Percentiles rank a stretch among this genome's conserved stretches.
These are phyloP conservation scores for Drosophila subquinaria DNA, from an alignment of 2,888 invertebrate species.

Conservation along the genomic window DNA sequence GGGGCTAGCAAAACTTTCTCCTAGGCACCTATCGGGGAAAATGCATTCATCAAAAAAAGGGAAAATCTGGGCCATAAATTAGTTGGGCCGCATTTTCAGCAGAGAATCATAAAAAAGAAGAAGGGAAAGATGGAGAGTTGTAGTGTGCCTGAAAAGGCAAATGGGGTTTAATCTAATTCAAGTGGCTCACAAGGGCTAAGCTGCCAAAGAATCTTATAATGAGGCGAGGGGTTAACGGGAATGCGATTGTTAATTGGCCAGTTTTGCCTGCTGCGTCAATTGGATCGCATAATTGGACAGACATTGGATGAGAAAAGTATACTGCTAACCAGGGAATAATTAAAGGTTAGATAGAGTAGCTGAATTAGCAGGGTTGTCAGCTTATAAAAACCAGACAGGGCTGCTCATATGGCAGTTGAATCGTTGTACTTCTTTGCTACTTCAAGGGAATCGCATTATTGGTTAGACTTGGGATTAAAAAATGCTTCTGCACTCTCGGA, in stretches of 20 bases:
- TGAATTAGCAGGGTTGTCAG: not conserved
- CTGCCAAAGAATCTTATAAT: slow-evolving; percentile 32
- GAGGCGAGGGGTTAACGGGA: slow-evolving; percentile 34
- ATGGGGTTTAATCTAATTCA: slow-evolving; percentile 70
- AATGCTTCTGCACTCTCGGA: not conserved
- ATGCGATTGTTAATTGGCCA: slow-evolving; percentile 44
- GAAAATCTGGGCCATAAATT: slow-evolving; percentile 67
- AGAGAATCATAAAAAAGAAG: slow-evolving; percentile 43
- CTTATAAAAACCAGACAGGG: too few species aligned
- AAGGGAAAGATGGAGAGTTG: slow-evolving; percentile 6
- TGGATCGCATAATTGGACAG: slow-evolving; percentile 41
- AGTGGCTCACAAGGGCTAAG: slow-evolving; percentile 59
- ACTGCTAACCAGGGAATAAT: not conserved
- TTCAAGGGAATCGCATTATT: not conserved
- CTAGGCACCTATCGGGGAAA: slow-evolving; percentile 50
- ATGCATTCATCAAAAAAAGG: slow-evolving; percentile 66
- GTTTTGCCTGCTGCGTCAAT: slow-evolving; percentile 29
- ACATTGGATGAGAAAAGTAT: slow-evolving; percentile 9
- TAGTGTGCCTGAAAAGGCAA: slow-evolving; percentile 40
- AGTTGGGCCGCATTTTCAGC: slow-evolving; percentile 57
- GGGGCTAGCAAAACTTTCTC: slow-evolving; percentile 49
- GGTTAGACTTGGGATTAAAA: not conserved
- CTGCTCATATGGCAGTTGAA: not conserved
- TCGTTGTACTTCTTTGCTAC: not conserved
- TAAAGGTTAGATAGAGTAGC: not conserved